Conservation (phyloP, 2,797 vertebrate species). For the Sebastes aleutianus region DNA sequence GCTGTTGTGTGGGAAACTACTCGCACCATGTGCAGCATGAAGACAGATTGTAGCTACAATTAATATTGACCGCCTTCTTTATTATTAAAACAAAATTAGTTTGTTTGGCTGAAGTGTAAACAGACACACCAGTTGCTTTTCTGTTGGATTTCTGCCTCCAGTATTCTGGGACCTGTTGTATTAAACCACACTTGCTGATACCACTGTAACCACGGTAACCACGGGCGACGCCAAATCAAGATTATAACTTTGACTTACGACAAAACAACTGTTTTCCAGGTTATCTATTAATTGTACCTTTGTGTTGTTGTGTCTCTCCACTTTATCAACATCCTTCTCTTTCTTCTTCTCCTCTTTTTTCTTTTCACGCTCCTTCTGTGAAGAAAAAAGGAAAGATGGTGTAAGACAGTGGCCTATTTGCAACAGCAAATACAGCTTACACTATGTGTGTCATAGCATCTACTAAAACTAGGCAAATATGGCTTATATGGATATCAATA, state of each 20-base stretch:
- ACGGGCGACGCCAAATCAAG: no score
- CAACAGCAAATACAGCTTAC: neutral
- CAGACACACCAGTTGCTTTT: neutral
- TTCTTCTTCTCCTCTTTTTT: constrained; percentile 94
- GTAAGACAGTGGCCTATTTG: neutral
- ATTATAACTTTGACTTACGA: neutral
- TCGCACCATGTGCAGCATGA: neutral
- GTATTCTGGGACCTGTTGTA: neutral
- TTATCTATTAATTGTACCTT: constrained; percentile 82
- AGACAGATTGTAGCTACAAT: neutral
- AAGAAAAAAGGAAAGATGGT: neutral
- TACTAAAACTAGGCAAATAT: neutral
- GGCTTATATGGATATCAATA: neutral
- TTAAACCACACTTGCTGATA: neutral
- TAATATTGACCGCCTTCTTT: neutral
- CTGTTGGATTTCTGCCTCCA: neutral
- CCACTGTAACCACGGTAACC: no score
- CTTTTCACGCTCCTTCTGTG: constrained; percentile 92
- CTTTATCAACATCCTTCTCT: constrained; percentile 89
- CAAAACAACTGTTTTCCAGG: neutral
- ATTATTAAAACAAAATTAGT: neutral
- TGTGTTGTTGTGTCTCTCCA: constrained; percentile 81
- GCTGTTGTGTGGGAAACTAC: neutral
- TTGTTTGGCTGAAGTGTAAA: neutral
- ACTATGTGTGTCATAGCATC: neutral